A percentile compares a stretch with the other conserved stretches of the same genome.
Conservation (phyloP, 1,140 invertebrate species). For the Drosophila lini region DNA sequence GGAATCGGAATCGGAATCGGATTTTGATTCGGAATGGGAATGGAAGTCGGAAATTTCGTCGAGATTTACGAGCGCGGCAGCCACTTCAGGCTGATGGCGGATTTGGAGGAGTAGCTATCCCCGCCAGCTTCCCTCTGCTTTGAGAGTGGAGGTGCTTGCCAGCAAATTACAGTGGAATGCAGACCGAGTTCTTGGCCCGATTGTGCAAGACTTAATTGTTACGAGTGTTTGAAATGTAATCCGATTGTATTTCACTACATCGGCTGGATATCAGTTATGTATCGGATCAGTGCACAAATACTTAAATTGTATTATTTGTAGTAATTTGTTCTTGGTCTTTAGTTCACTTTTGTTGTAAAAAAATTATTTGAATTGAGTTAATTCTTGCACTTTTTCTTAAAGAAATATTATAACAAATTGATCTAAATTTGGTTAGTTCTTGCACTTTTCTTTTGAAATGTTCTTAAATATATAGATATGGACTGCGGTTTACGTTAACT, state of each 20-base stretch:
- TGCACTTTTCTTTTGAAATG: too few relatives aligned
- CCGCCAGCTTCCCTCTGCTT: background rate
- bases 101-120: background rate
- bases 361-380: background rate
- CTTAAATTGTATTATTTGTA: background rate
- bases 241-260: background rate
- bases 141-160: background rate
- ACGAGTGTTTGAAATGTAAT: background rate
- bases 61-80: constrained; percentile 37
- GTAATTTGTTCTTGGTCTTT: background rate
- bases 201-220: constrained; percentile 14
- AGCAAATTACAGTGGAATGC: constrained; percentile 15
- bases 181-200: constrained; percentile 21
- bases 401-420: too few relatives aligned
- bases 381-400: background rate
- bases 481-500: too few relatives aligned
- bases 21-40: background rate
- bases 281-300: background rate
- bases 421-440: too few relatives aligned
- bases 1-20: background rate
- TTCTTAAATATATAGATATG: too few relatives aligned
- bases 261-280: background rate
- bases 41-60: constrained; percentile 25
- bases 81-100: background rate
- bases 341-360: background rate